Percentiles rank a stretch among this genome's conserved stretches.
These are phyloP conservation scores for Macrophya alboannulata DNA, from an alignment of 2,888 invertebrate species.

Conservation along the genomic window DNA sequence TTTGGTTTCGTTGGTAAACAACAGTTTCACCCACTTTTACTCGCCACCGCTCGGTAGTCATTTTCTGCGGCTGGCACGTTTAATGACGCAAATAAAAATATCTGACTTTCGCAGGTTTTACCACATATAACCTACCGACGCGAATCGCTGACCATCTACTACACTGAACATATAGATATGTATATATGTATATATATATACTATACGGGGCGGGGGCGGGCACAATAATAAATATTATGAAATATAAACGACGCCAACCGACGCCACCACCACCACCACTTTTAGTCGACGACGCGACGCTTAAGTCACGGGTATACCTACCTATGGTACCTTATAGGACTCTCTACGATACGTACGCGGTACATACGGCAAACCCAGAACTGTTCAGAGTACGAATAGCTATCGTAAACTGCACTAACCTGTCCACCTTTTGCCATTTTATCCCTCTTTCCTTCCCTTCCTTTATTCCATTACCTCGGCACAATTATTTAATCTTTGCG, in stretches of 20 bases:
- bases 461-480: neutral
- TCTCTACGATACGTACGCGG: neutral
- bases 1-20: neutral
- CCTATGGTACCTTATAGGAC: neutral
- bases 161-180: neutral
- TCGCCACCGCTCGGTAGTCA: neutral
- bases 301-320: neutral
- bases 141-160: neutral
- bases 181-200: neutral
- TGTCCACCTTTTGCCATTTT: neutral
- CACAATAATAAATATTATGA: slow-evolving; percentile 39
- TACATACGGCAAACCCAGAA: neutral
- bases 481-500: neutral
- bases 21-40: neutral
- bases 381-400: neutral
- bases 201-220: neutral
- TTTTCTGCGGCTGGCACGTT: slow-evolving; percentile 44
- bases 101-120: slow-evolving; percentile 38
- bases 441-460: neutral
- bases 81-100: slow-evolving; percentile 52
- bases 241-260: slow-evolving; percentile 19
- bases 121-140: neutral
- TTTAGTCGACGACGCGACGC: neutral
- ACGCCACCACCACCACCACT: neutral
- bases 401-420: slow-evolving; percentile 33